Conservation (phyloP, 1,140 invertebrate genomes). For the Achroia grisella region DNA sequence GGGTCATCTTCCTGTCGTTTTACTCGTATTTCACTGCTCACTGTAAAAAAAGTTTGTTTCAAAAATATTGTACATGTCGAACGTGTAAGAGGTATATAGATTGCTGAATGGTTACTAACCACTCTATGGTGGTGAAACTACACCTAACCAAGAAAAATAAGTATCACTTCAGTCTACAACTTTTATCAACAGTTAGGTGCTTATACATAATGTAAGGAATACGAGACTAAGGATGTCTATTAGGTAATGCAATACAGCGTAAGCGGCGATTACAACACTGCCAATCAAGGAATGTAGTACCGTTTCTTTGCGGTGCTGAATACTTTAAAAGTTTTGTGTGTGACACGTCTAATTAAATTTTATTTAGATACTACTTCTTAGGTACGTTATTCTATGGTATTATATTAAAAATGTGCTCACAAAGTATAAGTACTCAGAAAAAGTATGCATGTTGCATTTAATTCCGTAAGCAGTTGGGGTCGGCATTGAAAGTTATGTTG, state of each 20-base stretch:
- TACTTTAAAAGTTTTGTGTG: conserved; percentile 8
- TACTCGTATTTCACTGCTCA: conserved; percentile 60
- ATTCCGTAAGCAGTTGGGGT: conserved; percentile 32
- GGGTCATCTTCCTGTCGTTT: conserved; percentile 79
- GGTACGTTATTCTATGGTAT: too few relatives aligned
- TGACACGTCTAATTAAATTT: too few relatives aligned
- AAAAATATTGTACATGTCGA: too few relatives aligned
- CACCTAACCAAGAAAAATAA: too few relatives aligned
- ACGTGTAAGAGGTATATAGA: too few relatives aligned
- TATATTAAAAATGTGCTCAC: conserved; percentile 11
- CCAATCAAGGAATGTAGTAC: conserved; percentile 54
- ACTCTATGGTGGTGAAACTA: too few relatives aligned
- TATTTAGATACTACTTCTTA: too few relatives aligned
- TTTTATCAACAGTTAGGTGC: too few relatives aligned
- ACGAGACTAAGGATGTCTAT: conserved; percentile 36
- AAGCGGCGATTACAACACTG: conserved; percentile 59
- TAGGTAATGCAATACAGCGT: conserved; percentile 58
- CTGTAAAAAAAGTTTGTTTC: conserved; percentile 24
- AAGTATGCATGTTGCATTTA: conserved; percentile 19
- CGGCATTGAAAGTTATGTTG: conserved; percentile 68
- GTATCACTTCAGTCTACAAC: too few relatives aligned
- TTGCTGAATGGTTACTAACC: too few relatives aligned
- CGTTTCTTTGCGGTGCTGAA: conserved; percentile 46
- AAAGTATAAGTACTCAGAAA: background rate
- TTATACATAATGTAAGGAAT: too few relatives aligned